Percentiles rank a stretch among this genome's conserved stretches.
Conservation (phyloP, 1,140 invertebrate species). For the Idris sp. region DNA sequence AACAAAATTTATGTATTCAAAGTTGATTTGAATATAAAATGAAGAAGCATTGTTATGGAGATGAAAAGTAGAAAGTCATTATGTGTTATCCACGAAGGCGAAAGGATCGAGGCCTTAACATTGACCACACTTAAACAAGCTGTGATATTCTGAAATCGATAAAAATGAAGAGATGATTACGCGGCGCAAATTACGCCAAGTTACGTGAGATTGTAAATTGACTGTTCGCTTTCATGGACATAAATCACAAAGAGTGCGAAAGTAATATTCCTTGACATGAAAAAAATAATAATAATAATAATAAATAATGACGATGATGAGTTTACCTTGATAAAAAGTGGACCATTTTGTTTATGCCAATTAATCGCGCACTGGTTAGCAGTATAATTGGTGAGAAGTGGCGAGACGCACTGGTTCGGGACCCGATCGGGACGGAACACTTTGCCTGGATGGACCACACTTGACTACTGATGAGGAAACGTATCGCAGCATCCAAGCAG, state of each 20-base stretch:
- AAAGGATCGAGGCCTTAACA: slow-evolving; percentile 61
- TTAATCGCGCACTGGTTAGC: slow-evolving; percentile 24
- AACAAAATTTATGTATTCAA: no score
- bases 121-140: slow-evolving; percentile 44
- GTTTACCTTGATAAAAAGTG: slow-evolving; percentile 35
- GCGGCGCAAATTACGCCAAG: slow-evolving; percentile 34
- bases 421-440: slow-evolving; percentile 29
- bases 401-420: slow-evolving; percentile 1
- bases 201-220: slow-evolving; percentile 38
- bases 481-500: slow-evolving; percentile 56
- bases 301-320: slow-evolving; percentile 25
- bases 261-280: no score
- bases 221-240: slow-evolving; percentile 32
- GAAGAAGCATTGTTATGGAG: slow-evolving; percentile 42
- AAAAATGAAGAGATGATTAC: slow-evolving; percentile 37
- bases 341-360: slow-evolving; percentile 9
- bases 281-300: no score
- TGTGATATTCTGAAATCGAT: slow-evolving; percentile 25
- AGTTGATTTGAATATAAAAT: no score
- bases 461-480: slow-evolving; percentile 63
- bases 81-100: slow-evolving; percentile 57
- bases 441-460: slow-evolving; percentile 55
- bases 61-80: slow-evolving; percentile 41
- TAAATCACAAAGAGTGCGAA: slow-evolving; percentile 30
- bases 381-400: slow-evolving; percentile 10